Conservation (phyloP, 92 coral and sea anemone genomes). For the Porites rus region DNA sequence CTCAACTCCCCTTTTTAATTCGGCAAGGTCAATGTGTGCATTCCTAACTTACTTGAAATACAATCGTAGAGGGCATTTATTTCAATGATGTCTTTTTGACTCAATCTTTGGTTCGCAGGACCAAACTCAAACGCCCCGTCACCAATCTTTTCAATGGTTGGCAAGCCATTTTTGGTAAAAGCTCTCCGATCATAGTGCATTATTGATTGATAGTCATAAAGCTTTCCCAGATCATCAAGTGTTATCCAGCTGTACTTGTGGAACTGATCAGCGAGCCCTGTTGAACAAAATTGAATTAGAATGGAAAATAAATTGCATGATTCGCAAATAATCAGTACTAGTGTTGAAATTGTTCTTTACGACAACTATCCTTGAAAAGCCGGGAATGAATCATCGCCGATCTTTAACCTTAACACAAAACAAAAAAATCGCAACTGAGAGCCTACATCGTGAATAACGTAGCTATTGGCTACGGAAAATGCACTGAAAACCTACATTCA, state of each 20-base stretch:
- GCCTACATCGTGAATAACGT: too few species aligned
- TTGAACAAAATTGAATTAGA: not conserved
- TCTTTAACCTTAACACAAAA: too few species aligned
- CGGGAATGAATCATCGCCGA: too few species aligned
- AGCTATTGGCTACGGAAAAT: too few species aligned
- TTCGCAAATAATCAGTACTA: not conserved
- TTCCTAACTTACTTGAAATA: conserved; percentile 7
- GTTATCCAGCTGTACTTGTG: conserved; percentile 66
- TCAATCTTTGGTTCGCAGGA: conserved; percentile 29
- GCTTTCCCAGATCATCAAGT: conserved; percentile 68
- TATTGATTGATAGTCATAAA: conserved; percentile 76
- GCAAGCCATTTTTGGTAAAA: conserved; percentile 69
- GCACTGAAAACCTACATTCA: too few species aligned
- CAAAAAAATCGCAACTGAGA: too few species aligned
- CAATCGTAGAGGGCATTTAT: conserved; percentile 88
- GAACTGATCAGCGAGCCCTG: conserved; percentile 76
- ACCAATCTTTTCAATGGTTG: conserved; percentile 73
- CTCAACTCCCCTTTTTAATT: not conserved
- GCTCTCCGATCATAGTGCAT: conserved; percentile 83
- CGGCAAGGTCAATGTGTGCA: not conserved
- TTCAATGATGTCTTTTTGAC: conserved; percentile 79
- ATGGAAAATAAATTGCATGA: not conserved
- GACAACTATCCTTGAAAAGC: too few species aligned
- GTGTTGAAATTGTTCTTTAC: too few species aligned
- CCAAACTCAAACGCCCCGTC: conserved; percentile 61